Evolutionary conservation across 53 echinoderm and acorn worm species (phyloP).

Genomic region (Paracentrotus lividus): DNA sequence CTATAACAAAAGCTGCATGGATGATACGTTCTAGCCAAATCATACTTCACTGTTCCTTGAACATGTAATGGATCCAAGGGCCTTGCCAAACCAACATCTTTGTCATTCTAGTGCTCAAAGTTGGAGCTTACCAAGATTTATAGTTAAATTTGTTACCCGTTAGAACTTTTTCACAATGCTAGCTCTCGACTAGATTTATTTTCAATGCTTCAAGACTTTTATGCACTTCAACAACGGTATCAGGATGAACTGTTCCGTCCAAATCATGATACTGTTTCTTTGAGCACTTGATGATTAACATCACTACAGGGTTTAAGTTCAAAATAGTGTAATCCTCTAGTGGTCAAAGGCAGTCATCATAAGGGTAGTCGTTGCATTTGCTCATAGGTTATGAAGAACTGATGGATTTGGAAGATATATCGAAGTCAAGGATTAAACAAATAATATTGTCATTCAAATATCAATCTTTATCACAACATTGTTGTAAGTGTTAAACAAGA

Average conservation of each 20-base stretch:
- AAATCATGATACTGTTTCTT: too few species aligned
- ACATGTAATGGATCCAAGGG: neutral
- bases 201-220: too few species aligned
- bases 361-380: slow-evolving; percentile 92
- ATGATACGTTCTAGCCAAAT: neutral
- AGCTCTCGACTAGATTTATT: too few species aligned
- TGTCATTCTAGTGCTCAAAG: neutral
- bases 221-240: too few species aligned
- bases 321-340: too few species aligned
- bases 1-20: neutral
- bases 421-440: neutral
- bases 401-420: neutral
- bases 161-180: too few species aligned
- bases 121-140: neutral
- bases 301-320: too few species aligned
- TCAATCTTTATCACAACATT: neutral
- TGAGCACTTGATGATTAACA: too few species aligned
- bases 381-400: slow-evolving; percentile 96
- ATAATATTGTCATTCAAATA: neutral
- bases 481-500: too few species aligned
- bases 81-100: neutral
- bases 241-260: too few species aligned
- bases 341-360: slow-evolving; percentile 76
- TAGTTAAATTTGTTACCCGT: too few species aligned
- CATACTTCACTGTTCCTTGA: neutral